Evolutionary conservation across 2,888 invertebrate species (phyloP).

Genomic region (Hypsopygia costalis): DNA sequence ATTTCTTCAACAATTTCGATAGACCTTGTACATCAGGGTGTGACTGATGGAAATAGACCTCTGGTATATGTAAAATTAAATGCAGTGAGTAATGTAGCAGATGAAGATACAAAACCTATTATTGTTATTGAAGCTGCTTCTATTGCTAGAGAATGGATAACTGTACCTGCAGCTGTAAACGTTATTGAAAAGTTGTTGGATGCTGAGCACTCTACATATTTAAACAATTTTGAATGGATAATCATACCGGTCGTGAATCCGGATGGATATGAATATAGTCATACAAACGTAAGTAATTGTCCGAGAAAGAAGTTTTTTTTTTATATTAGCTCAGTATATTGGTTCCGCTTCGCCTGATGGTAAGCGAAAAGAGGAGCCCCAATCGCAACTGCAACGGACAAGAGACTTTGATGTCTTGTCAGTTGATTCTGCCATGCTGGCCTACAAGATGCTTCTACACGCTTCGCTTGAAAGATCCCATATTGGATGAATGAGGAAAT

Average conservation of each 20-base stretch:
- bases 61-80: conserved; percentile 75
- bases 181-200: conserved; percentile 81
- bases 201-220: conserved; percentile 53
- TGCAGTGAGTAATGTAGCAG: conserved; percentile 35
- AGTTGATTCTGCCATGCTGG: too few species aligned
- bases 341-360: too few species aligned
- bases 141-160: conserved; percentile 87
- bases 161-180: conserved; percentile 83
- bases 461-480: too few species aligned
- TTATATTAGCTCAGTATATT: too few species aligned
- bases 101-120: conserved; percentile 60
- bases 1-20: conserved; percentile 30
- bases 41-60: conserved; percentile 43
- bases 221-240: conserved; percentile 82
- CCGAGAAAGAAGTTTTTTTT: too few species aligned
- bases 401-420: too few species aligned
- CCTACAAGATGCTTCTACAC: too few species aligned
- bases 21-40: conserved; percentile 40
- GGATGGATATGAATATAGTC: conserved; percentile 86
- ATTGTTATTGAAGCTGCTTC: conserved; percentile 82
- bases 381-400: too few species aligned
- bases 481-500: too few species aligned
- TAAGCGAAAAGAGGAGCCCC: too few species aligned
- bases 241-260: conserved; percentile 86
- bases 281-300: too few species aligned